Base-by-base conservation (phyloP, 2,888 invertebrate genomes). In the Lissonota sp. region DNA sequence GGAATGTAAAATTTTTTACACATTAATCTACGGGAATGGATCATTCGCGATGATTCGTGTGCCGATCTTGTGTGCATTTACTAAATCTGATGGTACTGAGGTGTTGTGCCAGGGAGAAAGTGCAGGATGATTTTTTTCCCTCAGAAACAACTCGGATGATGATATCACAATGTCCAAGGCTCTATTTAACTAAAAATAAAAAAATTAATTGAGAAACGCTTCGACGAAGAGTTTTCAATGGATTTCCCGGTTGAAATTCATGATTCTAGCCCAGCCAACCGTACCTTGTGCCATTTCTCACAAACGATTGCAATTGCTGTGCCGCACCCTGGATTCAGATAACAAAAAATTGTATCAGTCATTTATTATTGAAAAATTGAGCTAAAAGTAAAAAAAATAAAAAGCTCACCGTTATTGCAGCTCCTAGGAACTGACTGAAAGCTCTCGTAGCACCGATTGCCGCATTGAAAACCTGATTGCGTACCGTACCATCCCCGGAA, bases 401-500 rank as follows among this genome's bases (percentile, higher is more conserved):
- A n/a, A n/a, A n/a, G n/a, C 44, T 64, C 88, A 96, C 97, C 95
- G 96, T 96, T 88, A 97, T 94, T 73, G 96, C 96, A 88, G 95
- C 95, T 86, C 96, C 96, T 87, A 97, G 94, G 92, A 97, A 96
- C 92, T 95, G 95, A 80, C 96, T 96, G 91, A 97, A 96, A 1
- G 96, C 96, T 91, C 95, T 94, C 40, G 96, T 96, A 81, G 96
- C 96, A 87, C 96, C 96, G 85, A 96, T 95, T 78, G 96, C 96
- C 14, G 96, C 96, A 73, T 95, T 95, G 66, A 96, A 94, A 77
- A 96, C 94, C 91, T 94, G 93, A 81, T 92, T 93, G 78, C 93
- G 90, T 51, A 93, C 91, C 66, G 91, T 87, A 57, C 93, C 85
- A 51, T 92, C 88, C 79, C 90, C 72, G n/a, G n/a, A n/a, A n/a